Percentiles rank a stretch among this genome's conserved stretches.
phyloP scores from a whole-genome alignment of 2,113 vertebrate genomes.

The Coregonus clupeaformis region DNA sequence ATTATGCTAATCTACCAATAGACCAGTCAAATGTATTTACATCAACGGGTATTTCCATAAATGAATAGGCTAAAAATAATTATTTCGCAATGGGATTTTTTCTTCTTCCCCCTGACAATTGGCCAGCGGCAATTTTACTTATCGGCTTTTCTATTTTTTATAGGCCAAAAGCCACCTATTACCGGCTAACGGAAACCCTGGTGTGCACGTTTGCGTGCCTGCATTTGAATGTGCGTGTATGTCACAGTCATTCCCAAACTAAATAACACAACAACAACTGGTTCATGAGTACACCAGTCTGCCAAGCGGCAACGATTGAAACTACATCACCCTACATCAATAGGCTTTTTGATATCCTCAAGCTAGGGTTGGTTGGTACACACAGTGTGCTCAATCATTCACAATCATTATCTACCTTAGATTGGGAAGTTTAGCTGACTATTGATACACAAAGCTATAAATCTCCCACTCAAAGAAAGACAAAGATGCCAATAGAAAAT shows the following conservation, averaged over 20 bases:
- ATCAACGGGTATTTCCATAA: too few relatives aligned
- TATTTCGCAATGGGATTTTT: too few relatives aligned
- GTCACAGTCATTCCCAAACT: not conserved
- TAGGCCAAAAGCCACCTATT: too few relatives aligned
- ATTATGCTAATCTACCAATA: too few relatives aligned
- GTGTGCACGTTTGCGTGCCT: not conserved
- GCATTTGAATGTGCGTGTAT: not conserved
- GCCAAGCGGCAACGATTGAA: not conserved
- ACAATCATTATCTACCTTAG: not conserved
- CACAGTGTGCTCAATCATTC: not conserved
- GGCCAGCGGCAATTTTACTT: too few relatives aligned
- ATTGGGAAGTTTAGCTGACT: not conserved
- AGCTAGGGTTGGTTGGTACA: not conserved
- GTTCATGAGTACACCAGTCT: not conserved
- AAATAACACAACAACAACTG: not conserved
- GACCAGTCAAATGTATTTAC: too few relatives aligned
- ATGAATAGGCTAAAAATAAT: too few relatives aligned
- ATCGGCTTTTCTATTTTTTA: too few relatives aligned
- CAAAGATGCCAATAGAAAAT: not conserved
- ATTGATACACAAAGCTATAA: not conserved
- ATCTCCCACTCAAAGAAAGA: not conserved
- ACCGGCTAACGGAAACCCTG: too few relatives aligned
- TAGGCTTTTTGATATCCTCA: not conserved
- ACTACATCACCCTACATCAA: not conserved
- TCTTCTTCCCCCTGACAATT: too few relatives aligned